Conservation (phyloP, 2,113 vertebrate species). For the Leiothrix lutea region DNA sequence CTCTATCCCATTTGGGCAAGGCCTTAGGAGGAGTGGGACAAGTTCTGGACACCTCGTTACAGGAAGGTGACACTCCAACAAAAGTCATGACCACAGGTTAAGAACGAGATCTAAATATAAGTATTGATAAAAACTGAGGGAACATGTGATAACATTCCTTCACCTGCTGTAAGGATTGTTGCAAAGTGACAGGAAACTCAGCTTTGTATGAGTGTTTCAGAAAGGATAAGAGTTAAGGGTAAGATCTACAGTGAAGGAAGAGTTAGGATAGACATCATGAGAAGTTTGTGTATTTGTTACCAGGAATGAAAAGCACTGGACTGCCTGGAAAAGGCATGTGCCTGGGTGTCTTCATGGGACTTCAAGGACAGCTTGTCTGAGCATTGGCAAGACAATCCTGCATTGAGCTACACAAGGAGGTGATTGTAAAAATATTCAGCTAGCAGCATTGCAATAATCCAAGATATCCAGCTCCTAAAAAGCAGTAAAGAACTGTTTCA, state of each 20-base stretch:
- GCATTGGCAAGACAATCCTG: not conserved
- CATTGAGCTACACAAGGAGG: not conserved
- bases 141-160: fast-evolving
- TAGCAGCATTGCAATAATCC: not conserved
- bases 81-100: not conserved
- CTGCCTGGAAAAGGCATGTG: not conserved
- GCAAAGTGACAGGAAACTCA: not conserved
- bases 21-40: not conserved
- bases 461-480: not conserved
- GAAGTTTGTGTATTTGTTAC: not conserved
- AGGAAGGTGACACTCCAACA: not conserved
- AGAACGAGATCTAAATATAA: not conserved
- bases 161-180: not conserved
- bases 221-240: not conserved
- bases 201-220: not conserved
- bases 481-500: not conserved
- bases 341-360: not conserved
- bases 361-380: not conserved
- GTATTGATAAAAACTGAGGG: not conserved
- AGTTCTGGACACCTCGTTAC: not conserved
- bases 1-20: fast-evolving
- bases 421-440: not conserved
- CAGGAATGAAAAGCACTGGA: not conserved
- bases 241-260: not conserved
- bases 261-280: not conserved